Conservation (phyloP, 2,113 vertebrate genomes). For the Mesocricetus auratus region DNA sequence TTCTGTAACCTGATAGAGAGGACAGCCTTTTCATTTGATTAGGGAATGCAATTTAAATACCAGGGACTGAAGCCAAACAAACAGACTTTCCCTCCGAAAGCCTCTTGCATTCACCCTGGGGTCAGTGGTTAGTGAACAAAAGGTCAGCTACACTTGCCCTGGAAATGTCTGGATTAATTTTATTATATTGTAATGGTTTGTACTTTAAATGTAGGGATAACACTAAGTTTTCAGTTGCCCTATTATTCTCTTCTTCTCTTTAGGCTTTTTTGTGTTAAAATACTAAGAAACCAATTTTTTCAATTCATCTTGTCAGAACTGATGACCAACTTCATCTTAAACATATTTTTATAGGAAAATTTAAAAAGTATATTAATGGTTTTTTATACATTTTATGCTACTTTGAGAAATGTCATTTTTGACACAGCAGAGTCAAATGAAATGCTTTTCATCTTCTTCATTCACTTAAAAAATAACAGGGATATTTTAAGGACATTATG, state of each 20-base stretch:
- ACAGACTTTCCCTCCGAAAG: slow-evolving; percentile 89
- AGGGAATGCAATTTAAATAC: slow-evolving; percentile 92
- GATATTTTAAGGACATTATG: slow-evolving; percentile 48
- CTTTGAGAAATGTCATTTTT: slow-evolving; percentile 40
- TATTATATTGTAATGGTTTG: slow-evolving; percentile 91
- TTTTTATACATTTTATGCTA: slow-evolving; percentile 6
- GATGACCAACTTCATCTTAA: slow-evolving; percentile 39
- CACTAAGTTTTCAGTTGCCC: slow-evolving; percentile 87
- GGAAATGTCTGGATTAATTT: slow-evolving; percentile 93
- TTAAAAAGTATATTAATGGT: slow-evolving; percentile 38
- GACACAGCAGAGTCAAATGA: slow-evolving; percentile 28
- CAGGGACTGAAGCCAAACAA: slow-evolving; percentile 91
- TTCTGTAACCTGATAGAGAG: slow-evolving; percentile 92
- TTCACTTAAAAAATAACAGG: slow-evolving; percentile 63
- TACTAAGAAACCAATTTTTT: slow-evolving; percentile 79
- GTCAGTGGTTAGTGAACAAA: slow-evolving; percentile 91
- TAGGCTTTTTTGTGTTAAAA: slow-evolving; percentile 81
- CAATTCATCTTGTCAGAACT: slow-evolving; percentile 41
- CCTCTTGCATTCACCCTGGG: slow-evolving; percentile 89
- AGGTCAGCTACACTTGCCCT: slow-evolving; percentile 92
- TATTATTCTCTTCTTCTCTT: slow-evolving; percentile 81
- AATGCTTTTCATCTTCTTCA: slow-evolving; percentile 38
- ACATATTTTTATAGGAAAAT: slow-evolving; percentile 46
- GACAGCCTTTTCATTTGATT: slow-evolving; percentile 92
- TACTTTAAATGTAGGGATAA: slow-evolving; percentile 88